These are phyloP conservation scores for Setophaga coronata DNA, from an alignment of 2,113 vertebrate species.

Conservation along the genomic window DNA sequence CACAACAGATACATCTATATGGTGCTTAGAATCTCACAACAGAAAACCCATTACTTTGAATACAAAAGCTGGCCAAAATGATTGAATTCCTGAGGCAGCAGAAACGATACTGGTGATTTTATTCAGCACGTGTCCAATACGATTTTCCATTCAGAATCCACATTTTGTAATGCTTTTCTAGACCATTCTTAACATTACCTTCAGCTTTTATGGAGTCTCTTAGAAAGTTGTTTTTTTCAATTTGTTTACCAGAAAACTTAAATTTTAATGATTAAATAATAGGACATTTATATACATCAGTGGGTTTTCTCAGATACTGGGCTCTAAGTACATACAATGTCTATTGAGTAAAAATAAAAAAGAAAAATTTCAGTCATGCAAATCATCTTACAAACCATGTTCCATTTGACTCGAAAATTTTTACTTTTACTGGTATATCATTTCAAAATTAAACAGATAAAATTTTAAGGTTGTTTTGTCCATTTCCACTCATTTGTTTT, in stretches of 20 bases:
- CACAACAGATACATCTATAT: background rate
- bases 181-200: conserved; percentile 65
- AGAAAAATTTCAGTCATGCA: conserved; percentile 75
- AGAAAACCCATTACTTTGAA: background rate
- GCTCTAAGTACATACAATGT: conserved; percentile 69
- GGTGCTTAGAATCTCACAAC: background rate
- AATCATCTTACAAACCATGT: conserved; percentile 55
- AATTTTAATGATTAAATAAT: conserved; percentile 68
- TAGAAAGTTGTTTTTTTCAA: conserved; percentile 57
- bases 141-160: conserved; percentile 72
- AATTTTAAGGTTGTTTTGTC: conserved; percentile 30
- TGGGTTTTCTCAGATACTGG: conserved; percentile 45
- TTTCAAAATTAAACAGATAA: conserved; percentile 28
- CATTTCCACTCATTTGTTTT: conserved; percentile 1
- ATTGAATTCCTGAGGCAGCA: conserved; percentile 52
- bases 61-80: conserved; percentile 22
- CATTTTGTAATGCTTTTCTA: conserved; percentile 56
- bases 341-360: conserved; percentile 55
- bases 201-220: conserved; percentile 67
- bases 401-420: conserved; percentile 58
- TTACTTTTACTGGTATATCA: conserved; percentile 45
- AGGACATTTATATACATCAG: conserved; percentile 66
- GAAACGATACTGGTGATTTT: conserved; percentile 76
- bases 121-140: conserved; percentile 76
- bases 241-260: conserved; percentile 70